phyloP scores from a whole-genome alignment of 2,888 invertebrate genomes.

The Athalia circularis region DNA sequence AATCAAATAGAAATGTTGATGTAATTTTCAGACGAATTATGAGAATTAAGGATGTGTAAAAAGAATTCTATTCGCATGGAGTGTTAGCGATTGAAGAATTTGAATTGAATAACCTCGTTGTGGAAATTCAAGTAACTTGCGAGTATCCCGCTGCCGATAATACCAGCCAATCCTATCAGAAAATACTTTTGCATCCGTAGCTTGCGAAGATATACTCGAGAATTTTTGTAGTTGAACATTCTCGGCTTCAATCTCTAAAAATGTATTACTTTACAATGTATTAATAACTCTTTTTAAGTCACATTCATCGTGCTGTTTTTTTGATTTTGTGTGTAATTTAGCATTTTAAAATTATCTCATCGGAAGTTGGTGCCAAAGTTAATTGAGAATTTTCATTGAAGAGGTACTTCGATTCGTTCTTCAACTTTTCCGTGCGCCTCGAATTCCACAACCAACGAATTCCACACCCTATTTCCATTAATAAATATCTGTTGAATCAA shows the following conservation, averaged over 20 bases:
- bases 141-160: constrained; percentile 56
- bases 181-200: constrained; percentile 55
- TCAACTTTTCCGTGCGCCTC: no score
- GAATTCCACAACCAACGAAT: no score
- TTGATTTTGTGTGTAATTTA: no score
- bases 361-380: no score
- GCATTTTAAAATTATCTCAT: no score
- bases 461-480: no score
- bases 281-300: no score
- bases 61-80: background rate
- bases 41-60: background rate
- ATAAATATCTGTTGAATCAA: no score
- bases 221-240: constrained; percentile 33
- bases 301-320: no score
- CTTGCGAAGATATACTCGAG: constrained; percentile 45
- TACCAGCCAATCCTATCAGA: constrained; percentile 54
- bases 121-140: constrained; percentile 57
- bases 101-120: constrained; percentile 50
- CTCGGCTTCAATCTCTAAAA: background rate
- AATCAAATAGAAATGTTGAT: constrained; percentile 48
- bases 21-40: constrained; percentile 49
- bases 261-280: no score
- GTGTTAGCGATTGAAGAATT: background rate
- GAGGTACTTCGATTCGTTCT: no score
- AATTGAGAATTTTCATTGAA: no score